Percentiles rank a stretch among this genome's conserved stretches.
Evolutionary conservation across 2,888 invertebrate species (phyloP).

Genomic region (Microplitis deprimator): DNA sequence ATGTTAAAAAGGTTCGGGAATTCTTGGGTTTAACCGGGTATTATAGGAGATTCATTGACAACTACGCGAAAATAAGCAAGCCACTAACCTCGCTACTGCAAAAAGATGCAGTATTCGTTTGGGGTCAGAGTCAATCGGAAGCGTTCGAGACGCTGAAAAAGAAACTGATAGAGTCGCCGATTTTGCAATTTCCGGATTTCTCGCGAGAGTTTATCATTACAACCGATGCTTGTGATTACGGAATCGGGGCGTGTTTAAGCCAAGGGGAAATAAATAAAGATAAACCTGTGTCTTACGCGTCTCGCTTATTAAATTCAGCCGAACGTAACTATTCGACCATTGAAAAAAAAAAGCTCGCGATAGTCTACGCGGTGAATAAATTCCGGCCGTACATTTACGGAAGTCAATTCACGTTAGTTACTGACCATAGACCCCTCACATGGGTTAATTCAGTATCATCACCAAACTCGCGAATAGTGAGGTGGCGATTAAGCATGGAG

Average conservation of each 20-base stretch:
- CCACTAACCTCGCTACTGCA: constrained; percentile 37
- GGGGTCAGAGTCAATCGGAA: constrained; percentile 33
- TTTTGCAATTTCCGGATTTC: no score
- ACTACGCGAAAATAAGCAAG: constrained; percentile 19
- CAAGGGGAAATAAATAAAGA: neutral
- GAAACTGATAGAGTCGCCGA: no score
- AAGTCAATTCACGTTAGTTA: constrained; percentile 19
- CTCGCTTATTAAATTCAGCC: constrained; percentile 36
- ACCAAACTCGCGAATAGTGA: neutral
- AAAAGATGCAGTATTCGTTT: constrained; percentile 38
- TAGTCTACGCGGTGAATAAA: constrained; percentile 37
- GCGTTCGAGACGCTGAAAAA: neutral
- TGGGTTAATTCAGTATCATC: neutral
- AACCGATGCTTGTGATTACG: neutral
- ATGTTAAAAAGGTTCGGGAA: constrained; percentile 13
- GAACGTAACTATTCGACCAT: constrained; percentile 43
- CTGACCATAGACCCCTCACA: neutral
- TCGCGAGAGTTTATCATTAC: no score
- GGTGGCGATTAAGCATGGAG: neutral
- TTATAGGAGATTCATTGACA: constrained; percentile 38
- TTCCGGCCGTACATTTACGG: constrained; percentile 47
- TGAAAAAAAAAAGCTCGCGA: constrained; percentile 40
- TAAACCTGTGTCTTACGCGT: constrained; percentile 20
- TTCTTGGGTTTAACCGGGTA: constrained; percentile 38
- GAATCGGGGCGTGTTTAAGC: neutral